Percentiles rank a stretch among this genome's conserved stretches.
Evolutionary conservation across 2,888 invertebrate species (phyloP).

Genomic region (Ophion costatus): DNA sequence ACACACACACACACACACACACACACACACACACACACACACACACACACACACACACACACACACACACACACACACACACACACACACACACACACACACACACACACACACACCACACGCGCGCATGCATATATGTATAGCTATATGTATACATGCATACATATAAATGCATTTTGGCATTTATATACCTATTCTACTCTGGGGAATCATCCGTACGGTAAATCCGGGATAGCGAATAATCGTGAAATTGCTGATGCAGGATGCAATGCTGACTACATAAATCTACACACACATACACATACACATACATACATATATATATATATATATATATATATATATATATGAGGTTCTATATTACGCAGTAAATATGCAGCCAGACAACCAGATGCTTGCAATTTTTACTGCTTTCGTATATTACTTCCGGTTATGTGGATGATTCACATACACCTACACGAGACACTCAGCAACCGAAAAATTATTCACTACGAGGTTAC

Average conservation of each 20-base stretch:
- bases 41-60: neutral
- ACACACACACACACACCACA: neutral
- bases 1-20: slow-evolving; percentile 3
- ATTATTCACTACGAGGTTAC: slow-evolving; percentile 20
- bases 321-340: neutral
- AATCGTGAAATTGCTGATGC: slow-evolving; percentile 66
- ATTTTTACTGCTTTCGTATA: slow-evolving; percentile 37
- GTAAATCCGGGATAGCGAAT: slow-evolving; percentile 64
- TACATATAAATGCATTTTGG: slow-evolving; percentile 19
- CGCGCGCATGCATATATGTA: slow-evolving; percentile 7
- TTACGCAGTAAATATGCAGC: slow-evolving; percentile 20
- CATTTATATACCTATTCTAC: slow-evolving; percentile 30
- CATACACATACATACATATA: slow-evolving; percentile 11
- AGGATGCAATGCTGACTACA: slow-evolving; percentile 52
- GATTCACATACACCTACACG: slow-evolving; percentile 16
- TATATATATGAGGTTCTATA: neutral
- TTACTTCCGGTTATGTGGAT: slow-evolving; percentile 11
- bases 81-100: neutral
- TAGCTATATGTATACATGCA: slow-evolving; percentile 3
- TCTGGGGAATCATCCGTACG: slow-evolving; percentile 56
- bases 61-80: neutral
- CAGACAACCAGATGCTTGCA: slow-evolving; percentile 34
- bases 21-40: slow-evolving; percentile 1
- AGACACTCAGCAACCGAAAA: slow-evolving; percentile 9
- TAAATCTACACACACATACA: slow-evolving; percentile 2